phyloP scores from a whole-genome alignment of 2,888 invertebrate species.

The Ophion costatus region DNA sequence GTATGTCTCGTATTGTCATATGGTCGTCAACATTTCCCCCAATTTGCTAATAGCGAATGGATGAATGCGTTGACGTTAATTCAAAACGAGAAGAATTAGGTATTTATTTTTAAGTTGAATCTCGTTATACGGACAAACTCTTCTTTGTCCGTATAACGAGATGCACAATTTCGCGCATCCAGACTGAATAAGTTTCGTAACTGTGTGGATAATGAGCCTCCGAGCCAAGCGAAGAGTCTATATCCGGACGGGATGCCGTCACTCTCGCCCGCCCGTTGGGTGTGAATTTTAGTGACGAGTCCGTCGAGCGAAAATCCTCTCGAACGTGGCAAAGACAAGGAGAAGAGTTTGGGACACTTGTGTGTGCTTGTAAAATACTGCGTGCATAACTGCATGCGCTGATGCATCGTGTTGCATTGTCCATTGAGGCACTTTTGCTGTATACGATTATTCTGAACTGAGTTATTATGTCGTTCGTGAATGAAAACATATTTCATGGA shows the following conservation, averaged over 20 bases:
- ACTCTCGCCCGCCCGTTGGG: conserved; percentile 25
- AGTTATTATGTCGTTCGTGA: not conserved
- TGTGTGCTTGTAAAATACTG: not conserved
- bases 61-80: not conserved
- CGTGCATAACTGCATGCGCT: not conserved
- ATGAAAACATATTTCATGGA: too few species aligned
- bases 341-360: not conserved
- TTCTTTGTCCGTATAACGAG: not conserved
- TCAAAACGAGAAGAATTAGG: too few species aligned
- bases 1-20: too few species aligned
- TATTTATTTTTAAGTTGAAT: too few species aligned
- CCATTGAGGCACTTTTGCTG: not conserved
- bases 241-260: conserved; percentile 54
- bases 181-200: conserved; percentile 38
- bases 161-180: conserved; percentile 21
- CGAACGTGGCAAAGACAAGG: not conserved
- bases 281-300: conserved; percentile 51
- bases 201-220: conserved; percentile 40
- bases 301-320: conserved; percentile 13
- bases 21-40: too few species aligned
- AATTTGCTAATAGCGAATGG: too few species aligned
- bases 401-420: not conserved
- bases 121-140: not conserved
- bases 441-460: not conserved
- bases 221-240: conserved; percentile 44